A percentile compares a stretch with the other conserved stretches of the same genome.
Conservation (phyloP, 2,113 vertebrate genomes). For the Acrocephalus arundinaceus region DNA sequence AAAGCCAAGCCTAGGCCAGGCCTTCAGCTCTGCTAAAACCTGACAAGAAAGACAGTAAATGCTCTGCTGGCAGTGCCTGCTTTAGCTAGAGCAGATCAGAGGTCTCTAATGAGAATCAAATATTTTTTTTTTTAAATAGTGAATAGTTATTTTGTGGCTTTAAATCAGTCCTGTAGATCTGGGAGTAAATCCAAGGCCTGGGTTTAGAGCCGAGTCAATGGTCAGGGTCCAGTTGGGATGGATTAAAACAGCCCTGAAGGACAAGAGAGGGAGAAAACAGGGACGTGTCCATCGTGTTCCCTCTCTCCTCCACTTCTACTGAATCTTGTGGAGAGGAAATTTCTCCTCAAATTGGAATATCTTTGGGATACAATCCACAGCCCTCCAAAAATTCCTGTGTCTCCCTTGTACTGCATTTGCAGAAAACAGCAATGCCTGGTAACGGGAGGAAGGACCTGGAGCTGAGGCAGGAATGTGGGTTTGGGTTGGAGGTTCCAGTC, state of each 20-base stretch:
- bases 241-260: background rate
- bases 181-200: background rate
- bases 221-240: background rate
- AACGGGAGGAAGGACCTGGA: fast-evolving
- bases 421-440: background rate
- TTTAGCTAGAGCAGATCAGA: background rate
- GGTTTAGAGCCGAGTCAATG: background rate
- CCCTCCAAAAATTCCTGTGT: background rate
- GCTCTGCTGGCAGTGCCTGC: background rate
- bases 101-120: background rate
- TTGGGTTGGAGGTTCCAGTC: background rate
- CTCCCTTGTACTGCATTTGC: background rate
- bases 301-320: background rate
- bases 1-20: background rate
- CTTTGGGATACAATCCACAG: background rate
- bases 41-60: background rate
- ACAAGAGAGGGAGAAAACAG: background rate
- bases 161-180: background rate
- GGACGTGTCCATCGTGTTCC: background rate
- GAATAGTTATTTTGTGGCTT: background rate
- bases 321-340: background rate
- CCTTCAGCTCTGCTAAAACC: background rate
- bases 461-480: background rate
- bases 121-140: background rate
- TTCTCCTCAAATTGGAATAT: background rate